Percentiles rank a stretch among this genome's conserved stretches.
Conservation (phyloP, 2,797 vertebrate genomes). For the Microctenopoma lineatum region DNA sequence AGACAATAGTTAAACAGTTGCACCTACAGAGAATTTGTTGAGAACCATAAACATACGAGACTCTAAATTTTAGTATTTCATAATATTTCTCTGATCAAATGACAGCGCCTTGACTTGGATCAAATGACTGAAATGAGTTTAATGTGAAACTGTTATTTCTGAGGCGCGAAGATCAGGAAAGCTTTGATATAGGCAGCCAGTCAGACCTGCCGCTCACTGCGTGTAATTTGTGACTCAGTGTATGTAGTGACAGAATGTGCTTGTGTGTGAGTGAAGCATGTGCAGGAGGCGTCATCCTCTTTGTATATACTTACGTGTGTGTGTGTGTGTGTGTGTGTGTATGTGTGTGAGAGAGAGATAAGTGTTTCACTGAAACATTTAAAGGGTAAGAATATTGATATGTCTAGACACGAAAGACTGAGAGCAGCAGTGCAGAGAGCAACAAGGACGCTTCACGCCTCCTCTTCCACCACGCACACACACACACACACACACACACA, state of each 20-base stretch:
- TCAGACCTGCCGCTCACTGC: constrained; percentile 46
- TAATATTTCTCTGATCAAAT: constrained; percentile 15
- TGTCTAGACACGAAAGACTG: constrained; percentile 67
- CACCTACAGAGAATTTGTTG: not conserved
- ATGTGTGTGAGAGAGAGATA: constrained; percentile 35
- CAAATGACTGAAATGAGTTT: not conserved
- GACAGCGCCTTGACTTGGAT: constrained; percentile 10
- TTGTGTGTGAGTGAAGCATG: constrained; percentile 24
- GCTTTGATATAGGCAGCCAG: constrained; percentile 36
- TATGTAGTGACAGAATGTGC: constrained; percentile 51
- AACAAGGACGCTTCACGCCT: constrained; percentile 61
- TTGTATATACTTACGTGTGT: not conserved
- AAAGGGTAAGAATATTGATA: constrained; percentile 60
- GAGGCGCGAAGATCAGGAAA: constrained; percentile 45
- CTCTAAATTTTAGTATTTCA: constrained; percentile 4
- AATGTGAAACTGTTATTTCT: constrained; percentile 35
- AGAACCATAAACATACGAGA: not conserved
- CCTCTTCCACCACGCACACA: constrained; percentile 13
- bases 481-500: constrained; percentile 15
- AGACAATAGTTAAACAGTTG: not conserved
- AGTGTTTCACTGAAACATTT: constrained; percentile 59
- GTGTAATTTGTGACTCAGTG: constrained; percentile 61
- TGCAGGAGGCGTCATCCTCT: constrained; percentile 39
- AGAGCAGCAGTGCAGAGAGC: constrained; percentile 50
- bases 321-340: constrained; percentile 39